These are phyloP conservation scores for Invenusta paracnida DNA, from an alignment of 2,888 invertebrate genomes.

Conservation along the genomic window DNA sequence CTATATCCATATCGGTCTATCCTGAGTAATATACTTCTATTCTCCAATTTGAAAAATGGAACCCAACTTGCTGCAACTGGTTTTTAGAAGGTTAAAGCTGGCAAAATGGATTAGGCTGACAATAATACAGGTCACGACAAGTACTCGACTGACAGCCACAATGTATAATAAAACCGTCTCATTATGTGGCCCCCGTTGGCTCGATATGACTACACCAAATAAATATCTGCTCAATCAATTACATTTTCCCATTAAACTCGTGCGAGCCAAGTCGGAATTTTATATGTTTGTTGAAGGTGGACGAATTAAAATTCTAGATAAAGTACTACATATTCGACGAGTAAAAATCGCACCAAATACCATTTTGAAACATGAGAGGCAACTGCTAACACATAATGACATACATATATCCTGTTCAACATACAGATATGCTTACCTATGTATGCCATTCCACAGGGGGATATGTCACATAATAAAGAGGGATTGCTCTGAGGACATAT, in stretches of 20 bases:
- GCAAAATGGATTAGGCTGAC: neutral
- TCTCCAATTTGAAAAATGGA: constrained; percentile 5
- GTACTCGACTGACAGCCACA: neutral
- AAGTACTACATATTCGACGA: neutral
- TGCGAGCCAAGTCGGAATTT: neutral
- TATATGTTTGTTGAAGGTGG: neutral
- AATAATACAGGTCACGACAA: constrained; percentile 4
- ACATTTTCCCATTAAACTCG: neutral
- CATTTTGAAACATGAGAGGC: constrained; percentile 8
- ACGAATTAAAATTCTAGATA: neutral
- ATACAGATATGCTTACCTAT: constrained; percentile 22
- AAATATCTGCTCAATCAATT: constrained; percentile 7
- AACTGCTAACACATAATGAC: constrained; percentile 18
- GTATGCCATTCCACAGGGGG: neutral
- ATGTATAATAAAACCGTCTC: neutral
- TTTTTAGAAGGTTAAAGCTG: neutral
- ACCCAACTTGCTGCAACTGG: neutral
- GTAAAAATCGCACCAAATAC: neutral
- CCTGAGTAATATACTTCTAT: constrained; percentile 8
- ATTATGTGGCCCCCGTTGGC: neutral
- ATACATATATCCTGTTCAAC: neutral
- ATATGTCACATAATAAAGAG: neutral
- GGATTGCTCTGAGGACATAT: neutral
- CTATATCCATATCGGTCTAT: neutral
- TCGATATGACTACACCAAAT: constrained; percentile 10